Evolutionary conservation across 2,797 vertebrate genomes (phyloP).

Genomic region (Denticeps clupeoides): DNA sequence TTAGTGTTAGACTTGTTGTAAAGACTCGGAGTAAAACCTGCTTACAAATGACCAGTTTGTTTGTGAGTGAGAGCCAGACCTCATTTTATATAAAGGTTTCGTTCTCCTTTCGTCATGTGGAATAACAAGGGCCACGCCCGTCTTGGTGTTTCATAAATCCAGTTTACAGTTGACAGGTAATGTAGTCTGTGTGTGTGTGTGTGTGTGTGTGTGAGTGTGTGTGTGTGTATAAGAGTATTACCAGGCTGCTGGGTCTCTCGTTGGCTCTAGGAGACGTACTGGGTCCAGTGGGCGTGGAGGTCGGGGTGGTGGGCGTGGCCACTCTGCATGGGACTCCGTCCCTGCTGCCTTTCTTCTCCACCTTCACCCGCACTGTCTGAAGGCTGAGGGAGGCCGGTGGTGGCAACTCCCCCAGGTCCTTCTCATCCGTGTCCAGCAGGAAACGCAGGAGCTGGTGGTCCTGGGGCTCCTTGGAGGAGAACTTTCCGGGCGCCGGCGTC

Average conservation of each 20-base stretch:
- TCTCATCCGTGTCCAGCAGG: conserved; percentile 91
- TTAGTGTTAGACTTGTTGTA: no score
- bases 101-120: no score
- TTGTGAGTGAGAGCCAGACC: no score
- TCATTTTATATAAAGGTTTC: no score
- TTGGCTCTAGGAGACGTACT: conserved; percentile 54
- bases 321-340: conserved; percentile 40
- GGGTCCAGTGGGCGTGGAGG: conserved; percentile 26
- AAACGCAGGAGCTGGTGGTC: conserved; percentile 89
- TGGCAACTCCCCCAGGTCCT: conserved; percentile 70
- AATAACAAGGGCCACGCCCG: no score
- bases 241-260: conserved; percentile 33
- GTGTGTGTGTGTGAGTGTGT: not conserved
- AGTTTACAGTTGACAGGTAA: no score
- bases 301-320: conserved; percentile 9
- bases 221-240: conserved; percentile 8
- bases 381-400: conserved; percentile 73
- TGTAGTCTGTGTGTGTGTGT: no score
- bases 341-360: conserved; percentile 68
- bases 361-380: conserved; percentile 80
- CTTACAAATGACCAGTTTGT: no score
- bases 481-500: conserved; percentile 32
- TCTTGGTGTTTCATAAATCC: no score
- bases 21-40: no score
- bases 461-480: conserved; percentile 73